These are phyloP conservation scores for Monoplex corrugatus DNA, from an alignment of 2,888 invertebrate genomes.

Conservation along the genomic window DNA sequence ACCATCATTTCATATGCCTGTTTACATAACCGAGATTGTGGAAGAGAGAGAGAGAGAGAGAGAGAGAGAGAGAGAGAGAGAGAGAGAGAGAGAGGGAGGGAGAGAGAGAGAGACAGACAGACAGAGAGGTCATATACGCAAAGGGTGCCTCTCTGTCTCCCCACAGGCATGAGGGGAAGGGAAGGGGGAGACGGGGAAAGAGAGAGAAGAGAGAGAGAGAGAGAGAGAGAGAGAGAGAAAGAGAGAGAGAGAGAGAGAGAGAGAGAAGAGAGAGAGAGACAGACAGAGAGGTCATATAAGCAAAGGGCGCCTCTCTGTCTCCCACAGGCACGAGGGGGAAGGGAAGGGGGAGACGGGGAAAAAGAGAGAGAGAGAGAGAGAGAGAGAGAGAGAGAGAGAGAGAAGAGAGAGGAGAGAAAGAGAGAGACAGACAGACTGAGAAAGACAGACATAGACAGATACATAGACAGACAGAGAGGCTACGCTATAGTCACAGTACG, in stretches of 20 bases:
- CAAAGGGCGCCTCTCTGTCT: not conserved
- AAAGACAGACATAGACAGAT: not conserved
- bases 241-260: not conserved
- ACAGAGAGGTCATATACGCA: not conserved
- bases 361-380: conserved; percentile 12
- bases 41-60: conserved; percentile 8
- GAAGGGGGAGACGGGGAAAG: not conserved
- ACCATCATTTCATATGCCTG: too few relatives aligned
- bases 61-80: conserved; percentile 25
- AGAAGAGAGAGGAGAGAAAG: not conserved
- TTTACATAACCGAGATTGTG: too few relatives aligned
- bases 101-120: not conserved
- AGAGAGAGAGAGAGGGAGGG: not conserved
- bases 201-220: not conserved
- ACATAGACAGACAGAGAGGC: not conserved
- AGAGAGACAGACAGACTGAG: conserved; percentile 1
- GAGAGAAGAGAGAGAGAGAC: not conserved
- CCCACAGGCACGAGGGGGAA: not conserved
- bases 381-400: not conserved
- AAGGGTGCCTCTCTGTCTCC: not conserved
- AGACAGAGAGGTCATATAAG: not conserved
- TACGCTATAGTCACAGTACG: too few relatives aligned
- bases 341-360: not conserved
- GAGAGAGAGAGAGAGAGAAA: not conserved
- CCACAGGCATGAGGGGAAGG: not conserved